Evolutionary conservation across 2,797 vertebrate species (phyloP).

Genomic region (Ceryle rudis): DNA sequence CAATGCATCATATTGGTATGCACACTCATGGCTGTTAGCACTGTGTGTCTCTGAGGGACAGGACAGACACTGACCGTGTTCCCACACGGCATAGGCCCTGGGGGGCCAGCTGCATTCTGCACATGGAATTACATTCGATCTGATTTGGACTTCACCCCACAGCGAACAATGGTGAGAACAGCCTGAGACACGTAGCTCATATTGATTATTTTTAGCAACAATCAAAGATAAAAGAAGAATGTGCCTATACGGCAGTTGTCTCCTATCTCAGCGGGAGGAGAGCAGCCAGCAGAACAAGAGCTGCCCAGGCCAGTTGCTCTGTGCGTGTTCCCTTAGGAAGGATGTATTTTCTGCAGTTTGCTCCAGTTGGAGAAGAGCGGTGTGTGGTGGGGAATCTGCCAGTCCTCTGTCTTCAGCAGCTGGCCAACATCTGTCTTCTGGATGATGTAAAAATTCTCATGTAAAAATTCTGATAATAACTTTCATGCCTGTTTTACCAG

Average conservation of each 20-base stretch:
- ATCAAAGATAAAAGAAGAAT: background rate
- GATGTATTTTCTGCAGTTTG: background rate
- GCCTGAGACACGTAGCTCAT: background rate
- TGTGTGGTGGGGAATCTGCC: background rate
- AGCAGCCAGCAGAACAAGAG: background rate
- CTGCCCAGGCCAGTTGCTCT: background rate
- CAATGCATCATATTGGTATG: accelerated
- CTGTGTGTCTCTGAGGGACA: background rate
- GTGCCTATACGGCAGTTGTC: background rate
- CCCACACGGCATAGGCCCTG: accelerated
- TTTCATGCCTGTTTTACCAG: background rate
- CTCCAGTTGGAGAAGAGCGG: background rate
- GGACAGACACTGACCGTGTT: background rate
- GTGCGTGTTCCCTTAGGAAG: background rate
- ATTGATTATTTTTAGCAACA: background rate
- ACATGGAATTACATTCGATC: background rate
- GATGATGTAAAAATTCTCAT: background rate
- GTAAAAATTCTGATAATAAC: background rate
- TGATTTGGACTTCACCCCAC: background rate
- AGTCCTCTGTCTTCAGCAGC: conserved; percentile 5
- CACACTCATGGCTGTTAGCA: accelerated
- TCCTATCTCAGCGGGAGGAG: background rate
- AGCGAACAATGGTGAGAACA: background rate
- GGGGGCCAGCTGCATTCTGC: background rate
- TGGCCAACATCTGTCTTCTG: conserved; percentile 8